These are phyloP conservation scores for Hippoglossus hippoglossus DNA, from an alignment of 2,797 vertebrate species.

Conservation along the genomic window DNA sequence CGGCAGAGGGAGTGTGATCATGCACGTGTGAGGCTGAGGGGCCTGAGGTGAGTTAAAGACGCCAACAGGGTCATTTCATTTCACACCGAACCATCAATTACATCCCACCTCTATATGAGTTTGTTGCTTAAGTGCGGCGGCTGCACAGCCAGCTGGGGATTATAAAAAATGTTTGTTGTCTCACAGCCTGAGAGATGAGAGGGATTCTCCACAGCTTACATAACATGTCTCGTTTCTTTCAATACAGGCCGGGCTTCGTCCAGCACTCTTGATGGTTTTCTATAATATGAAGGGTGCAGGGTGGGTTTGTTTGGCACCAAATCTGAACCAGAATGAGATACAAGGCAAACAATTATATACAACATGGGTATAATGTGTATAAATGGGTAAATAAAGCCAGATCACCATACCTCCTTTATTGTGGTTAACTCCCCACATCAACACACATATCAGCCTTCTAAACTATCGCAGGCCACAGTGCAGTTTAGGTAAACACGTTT, in stretches of 20 bases:
- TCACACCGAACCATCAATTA: constrained; percentile 55
- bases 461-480: constrained; percentile 7
- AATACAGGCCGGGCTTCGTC: constrained; percentile 14
- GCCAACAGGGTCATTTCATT: constrained; percentile 46
- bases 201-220: constrained; percentile 50
- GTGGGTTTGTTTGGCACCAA: not conserved
- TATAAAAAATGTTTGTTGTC: constrained; percentile 42
- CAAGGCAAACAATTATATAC: not conserved
- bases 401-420: too few relatives aligned
- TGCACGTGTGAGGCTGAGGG: constrained; percentile 14
- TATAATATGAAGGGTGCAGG: too few relatives aligned
- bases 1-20: constrained; percentile 1
- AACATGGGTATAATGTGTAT: not conserved
- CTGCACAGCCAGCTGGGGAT: constrained; percentile 19
- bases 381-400: constrained; percentile 8
- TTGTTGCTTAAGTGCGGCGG: constrained; percentile 48
- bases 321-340: constrained; percentile 2
- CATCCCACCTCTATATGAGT: constrained; percentile 41
- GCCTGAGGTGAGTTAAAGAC: constrained; percentile 19
- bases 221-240: constrained; percentile 47
- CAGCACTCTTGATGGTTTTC: not conserved
- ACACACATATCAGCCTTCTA: too few relatives aligned
- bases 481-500: constrained; percentile 28
- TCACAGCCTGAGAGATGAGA: constrained; percentile 30
- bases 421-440: too few relatives aligned